Evolutionary conservation across 2,113 vertebrate species (phyloP).

Genomic region (Sorex fumeus): DNA sequence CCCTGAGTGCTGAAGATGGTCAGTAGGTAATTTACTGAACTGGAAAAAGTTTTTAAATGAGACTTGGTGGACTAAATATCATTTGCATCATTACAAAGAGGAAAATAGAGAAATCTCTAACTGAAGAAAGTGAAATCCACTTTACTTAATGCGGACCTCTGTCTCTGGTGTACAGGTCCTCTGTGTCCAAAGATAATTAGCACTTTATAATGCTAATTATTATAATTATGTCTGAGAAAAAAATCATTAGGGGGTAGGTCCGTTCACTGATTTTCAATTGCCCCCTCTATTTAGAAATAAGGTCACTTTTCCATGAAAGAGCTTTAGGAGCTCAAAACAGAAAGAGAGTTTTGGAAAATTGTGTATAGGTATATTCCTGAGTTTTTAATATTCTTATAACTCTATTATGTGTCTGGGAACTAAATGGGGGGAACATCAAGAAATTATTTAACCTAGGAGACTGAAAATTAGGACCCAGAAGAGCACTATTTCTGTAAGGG

Average conservation of each 20-base stretch:
- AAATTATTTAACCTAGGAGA: constrained; percentile 65
- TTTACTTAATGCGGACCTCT: constrained; percentile 91
- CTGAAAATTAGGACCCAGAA: constrained; percentile 5
- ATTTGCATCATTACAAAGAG: constrained; percentile 82
- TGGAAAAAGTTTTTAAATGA: constrained; percentile 65
- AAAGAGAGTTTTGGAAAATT: constrained; percentile 81
- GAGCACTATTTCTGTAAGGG: neutral
- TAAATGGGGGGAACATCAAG: neutral
- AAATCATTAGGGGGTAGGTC: constrained; percentile 92
- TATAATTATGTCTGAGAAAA: constrained; percentile 93
- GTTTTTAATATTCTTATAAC: constrained; percentile 70
- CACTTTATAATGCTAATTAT: constrained; percentile 93
- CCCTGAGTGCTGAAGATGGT: neutral
- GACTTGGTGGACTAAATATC: constrained; percentile 78
- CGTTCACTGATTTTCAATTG: constrained; percentile 92
- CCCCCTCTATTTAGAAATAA: constrained; percentile 93
- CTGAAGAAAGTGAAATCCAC: constrained; percentile 88
- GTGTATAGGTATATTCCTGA: constrained; percentile 78
- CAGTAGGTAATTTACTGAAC: constrained; percentile 56
- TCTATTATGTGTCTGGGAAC: constrained; percentile 69
- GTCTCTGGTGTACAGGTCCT: constrained; percentile 90
- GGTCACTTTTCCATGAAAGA: constrained; percentile 91
- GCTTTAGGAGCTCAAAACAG: constrained; percentile 85
- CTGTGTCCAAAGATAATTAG: constrained; percentile 92
- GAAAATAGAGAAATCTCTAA: constrained; percentile 80